Evolutionary conservation across 2,113 vertebrate genomes (phyloP).

Genomic region (Cryptomyrus ogoouensis): DNA sequence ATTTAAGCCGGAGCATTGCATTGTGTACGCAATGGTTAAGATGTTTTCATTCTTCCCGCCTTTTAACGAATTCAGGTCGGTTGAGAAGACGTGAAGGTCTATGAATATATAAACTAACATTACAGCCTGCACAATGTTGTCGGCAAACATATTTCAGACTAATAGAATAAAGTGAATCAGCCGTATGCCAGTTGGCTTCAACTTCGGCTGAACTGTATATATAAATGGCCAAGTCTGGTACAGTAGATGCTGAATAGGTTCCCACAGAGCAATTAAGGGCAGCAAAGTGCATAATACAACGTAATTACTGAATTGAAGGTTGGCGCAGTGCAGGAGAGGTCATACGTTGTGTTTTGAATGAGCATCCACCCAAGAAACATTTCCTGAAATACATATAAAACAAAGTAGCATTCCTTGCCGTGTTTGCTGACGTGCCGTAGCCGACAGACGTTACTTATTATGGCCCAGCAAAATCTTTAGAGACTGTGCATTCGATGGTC

Average conservation of each 20-base stretch:
- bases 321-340: not conserved
- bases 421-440: not conserved
- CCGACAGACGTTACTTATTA: not conserved
- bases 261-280: not conserved
- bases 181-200: not conserved
- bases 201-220: constrained; percentile 13
- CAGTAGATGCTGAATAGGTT: constrained; percentile 3
- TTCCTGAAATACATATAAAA: not conserved
- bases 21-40: constrained; percentile 36
- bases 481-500: not conserved
- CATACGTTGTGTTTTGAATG: not conserved
- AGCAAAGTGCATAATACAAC: not conserved
- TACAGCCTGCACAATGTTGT: constrained; percentile 7
- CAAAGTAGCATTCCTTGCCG: not conserved
- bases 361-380: not conserved
- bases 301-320: constrained; percentile 2
- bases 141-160: constrained; percentile 27
- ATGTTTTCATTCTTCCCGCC: constrained; percentile 24
- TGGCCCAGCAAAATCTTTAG: not conserved
- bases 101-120: constrained; percentile 23
- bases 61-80: constrained; percentile 14
- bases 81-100: constrained; percentile 20
- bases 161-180: constrained; percentile 15
- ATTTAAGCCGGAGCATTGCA: constrained; percentile 48
- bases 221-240: not conserved